Percentiles rank a stretch among this genome's conserved stretches.
Evolutionary conservation across 2,888 invertebrate genomes (phyloP).

Genomic region (Ectemnius cavifrons): DNA sequence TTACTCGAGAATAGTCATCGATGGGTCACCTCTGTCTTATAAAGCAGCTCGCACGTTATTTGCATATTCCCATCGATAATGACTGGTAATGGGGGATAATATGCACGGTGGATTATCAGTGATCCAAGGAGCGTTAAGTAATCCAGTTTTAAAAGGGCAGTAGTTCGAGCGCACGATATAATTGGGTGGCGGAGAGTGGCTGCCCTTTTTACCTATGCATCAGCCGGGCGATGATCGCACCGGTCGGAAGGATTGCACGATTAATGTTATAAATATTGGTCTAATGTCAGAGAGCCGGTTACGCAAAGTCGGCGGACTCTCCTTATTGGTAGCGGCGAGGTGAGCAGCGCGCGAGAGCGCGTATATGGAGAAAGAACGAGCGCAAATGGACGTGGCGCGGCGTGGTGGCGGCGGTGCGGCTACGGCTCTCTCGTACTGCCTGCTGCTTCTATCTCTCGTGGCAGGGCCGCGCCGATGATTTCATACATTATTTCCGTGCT

Average conservation of each 20-base stretch:
- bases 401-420: slow-evolving; percentile 5
- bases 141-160: slow-evolving; percentile 18
- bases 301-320: slow-evolving; percentile 44
- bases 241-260: slow-evolving; percentile 60
- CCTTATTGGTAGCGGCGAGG: slow-evolving; percentile 37
- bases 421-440: slow-evolving; percentile 18
- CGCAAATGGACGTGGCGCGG: slow-evolving; percentile 17
- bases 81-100: background rate
- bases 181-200: slow-evolving; percentile 16
- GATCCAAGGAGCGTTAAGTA: slow-evolving; percentile 19
- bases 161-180: background rate
- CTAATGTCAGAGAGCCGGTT: slow-evolving; percentile 52
- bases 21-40: background rate
- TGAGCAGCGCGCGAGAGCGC: background rate
- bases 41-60: background rate
- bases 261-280: slow-evolving; percentile 69
- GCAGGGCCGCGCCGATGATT: slow-evolving; percentile 39
- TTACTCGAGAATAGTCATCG: background rate
- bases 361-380: slow-evolving; percentile 39
- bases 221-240: slow-evolving; percentile 46
- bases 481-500: slow-evolving; percentile 48
- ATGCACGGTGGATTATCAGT: slow-evolving; percentile 18
- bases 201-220: slow-evolving; percentile 49
- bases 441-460: slow-evolving; percentile 9
- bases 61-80: slow-evolving; percentile 1